phyloP scores from a whole-genome alignment of 2,888 invertebrate species.

The Pelosia muscerda region DNA sequence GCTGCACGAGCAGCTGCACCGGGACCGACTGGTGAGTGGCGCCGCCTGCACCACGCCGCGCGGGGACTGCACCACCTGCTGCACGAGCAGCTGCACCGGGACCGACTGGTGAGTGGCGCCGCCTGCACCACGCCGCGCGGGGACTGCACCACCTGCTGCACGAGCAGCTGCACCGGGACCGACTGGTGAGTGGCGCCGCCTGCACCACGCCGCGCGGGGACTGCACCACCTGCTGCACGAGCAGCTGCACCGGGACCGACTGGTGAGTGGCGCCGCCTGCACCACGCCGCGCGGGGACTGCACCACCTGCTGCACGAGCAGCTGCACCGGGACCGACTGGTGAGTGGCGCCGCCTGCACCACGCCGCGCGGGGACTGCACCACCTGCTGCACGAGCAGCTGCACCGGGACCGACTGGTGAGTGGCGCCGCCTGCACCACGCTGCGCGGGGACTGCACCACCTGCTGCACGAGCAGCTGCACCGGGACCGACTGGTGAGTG shows the following conservation, averaged over 20 bases:
- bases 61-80: not conserved
- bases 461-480: too few species aligned
- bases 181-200: too few species aligned
- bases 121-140: too few species aligned
- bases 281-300: not conserved
- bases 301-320: not conserved
- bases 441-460: too few species aligned
- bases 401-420: not conserved
- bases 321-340: conserved; percentile 10
- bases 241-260: not conserved
- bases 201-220: too few species aligned
- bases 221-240: not conserved
- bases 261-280: conserved; percentile 9
- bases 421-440: not conserved
- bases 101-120: not conserved
- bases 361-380: not conserved
- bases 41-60: not conserved
- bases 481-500: too few species aligned
- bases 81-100: not conserved
- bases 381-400: not conserved
- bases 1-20: too few species aligned
- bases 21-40: too few species aligned
- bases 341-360: not conserved
- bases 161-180: too few species aligned
- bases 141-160: too few species aligned